A percentile compares a stretch with the other conserved stretches of the same genome.
phyloP scores from a whole-genome alignment of 2,113 vertebrate species.

The Ranitomeya imitator region DNA sequence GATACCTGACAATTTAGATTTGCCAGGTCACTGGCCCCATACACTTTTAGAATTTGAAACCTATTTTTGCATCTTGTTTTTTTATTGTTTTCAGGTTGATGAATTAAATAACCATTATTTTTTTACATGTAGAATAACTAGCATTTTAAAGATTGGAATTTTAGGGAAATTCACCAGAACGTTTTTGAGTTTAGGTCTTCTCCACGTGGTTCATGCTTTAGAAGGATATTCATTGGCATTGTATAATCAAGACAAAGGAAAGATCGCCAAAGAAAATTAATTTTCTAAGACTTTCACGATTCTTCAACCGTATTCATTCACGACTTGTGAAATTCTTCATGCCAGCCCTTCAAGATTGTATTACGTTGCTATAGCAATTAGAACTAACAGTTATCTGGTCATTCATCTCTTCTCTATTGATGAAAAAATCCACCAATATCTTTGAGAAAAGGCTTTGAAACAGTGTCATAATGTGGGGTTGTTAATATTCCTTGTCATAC shows the following conservation, averaged over 20 bases:
- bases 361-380: background rate
- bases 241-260: background rate
- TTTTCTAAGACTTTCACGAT: background rate
- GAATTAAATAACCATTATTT: no score
- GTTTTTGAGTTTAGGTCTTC: background rate
- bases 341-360: background rate
- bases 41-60: background rate
- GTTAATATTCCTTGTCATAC: constrained; percentile 16
- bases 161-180: background rate
- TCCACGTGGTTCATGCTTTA: background rate
- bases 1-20: background rate
- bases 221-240: background rate
- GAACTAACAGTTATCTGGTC: background rate
- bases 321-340: background rate
- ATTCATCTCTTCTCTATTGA: background rate
- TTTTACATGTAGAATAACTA: no score
- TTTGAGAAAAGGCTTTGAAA: background rate
- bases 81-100: no score
- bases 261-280: background rate
- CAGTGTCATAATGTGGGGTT: constrained; percentile 18
- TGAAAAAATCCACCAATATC: background rate
- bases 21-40: background rate
- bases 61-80: no score
- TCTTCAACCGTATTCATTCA: background rate
- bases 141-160: background rate